Base-by-base conservation (phyloP, 35 echinoderm and acorn worm species). In the Heliocidaris tuberculata region DNA sequence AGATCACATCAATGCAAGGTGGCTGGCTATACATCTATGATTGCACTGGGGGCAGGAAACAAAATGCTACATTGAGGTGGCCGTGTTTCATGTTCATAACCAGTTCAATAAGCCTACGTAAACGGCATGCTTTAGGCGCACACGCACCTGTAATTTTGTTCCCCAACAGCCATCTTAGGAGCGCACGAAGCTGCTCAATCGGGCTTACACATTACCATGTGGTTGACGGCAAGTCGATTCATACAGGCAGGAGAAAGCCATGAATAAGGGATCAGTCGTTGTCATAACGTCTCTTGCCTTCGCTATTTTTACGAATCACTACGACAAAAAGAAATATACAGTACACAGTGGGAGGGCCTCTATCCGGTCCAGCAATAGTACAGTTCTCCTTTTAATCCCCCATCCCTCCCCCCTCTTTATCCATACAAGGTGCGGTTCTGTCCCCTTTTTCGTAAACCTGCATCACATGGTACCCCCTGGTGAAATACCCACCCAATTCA, bases 71-170 rank as follows among this genome's bases (percentile, higher is more conserved):
- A 89, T 89, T 32, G 31, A 48, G 47, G 11, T 89, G 87, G 87
- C 87, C 87, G 31, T 89, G 87, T 89, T 89, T 89, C 87, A 89
- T 89, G 87, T 89, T 89, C 87, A 42, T 47, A 89, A 89, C 87
- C 87, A 89, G 87, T 89, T 89, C 47, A 89, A 89, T 89, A 32
- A 89, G 87, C 87, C 87, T 89, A 89, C 87, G 87, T 89, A 89
- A 89, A 89, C 87, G 87, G 87, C 87, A 89, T 89, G 87, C 87
- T 89, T 89, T 89, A 89, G 87, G 87, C 31, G 31, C 87, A 89
- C 87, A 89, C 87, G 87, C 87, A 89, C 87, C 87, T 89, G 87
- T 89, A 89, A 89, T 89, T 89, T 48, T 32, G 31, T 89, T 89
- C 47, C 31, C 87, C 87, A 89, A 48, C 24, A 48, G 31, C 87